phyloP scores from a whole-genome alignment of 2,797 vertebrate species.

The Rhincodon typus region DNA sequence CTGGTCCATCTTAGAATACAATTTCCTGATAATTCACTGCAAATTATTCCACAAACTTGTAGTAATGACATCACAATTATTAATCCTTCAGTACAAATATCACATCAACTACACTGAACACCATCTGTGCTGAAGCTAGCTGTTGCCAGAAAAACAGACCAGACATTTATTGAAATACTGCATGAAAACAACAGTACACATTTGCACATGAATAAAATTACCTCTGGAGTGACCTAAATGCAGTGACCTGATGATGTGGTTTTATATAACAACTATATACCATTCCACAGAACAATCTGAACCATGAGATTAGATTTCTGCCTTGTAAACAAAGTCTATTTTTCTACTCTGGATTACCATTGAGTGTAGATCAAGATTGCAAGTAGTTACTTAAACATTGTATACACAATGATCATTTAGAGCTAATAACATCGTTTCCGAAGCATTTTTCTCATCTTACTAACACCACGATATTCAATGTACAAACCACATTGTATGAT shows the following conservation, averaged over 20 bases:
- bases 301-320: neutral
- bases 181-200: neutral
- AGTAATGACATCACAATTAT: neutral
- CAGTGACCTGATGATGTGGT: neutral
- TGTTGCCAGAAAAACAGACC: neutral
- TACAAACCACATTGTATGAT: neutral
- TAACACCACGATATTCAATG: neutral
- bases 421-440: neutral
- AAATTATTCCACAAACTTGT: constrained; percentile 30
- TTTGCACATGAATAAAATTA: neutral
- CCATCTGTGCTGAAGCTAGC: neutral
- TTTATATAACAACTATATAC: neutral
- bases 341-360: neutral
- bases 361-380: neutral
- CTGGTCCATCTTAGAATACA: neutral
- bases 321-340: neutral
- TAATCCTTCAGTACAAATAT: neutral
- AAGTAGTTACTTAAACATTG: neutral
- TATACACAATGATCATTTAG: neutral
- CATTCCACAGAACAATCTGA: neutral
- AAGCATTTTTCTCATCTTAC: neutral
- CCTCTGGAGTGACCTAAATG: neutral
- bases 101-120: neutral
- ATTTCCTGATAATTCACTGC: neutral
- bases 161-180: neutral